Evolutionary conservation across 2,797 vertebrate species (phyloP).

Genomic region (Ceryle rudis): DNA sequence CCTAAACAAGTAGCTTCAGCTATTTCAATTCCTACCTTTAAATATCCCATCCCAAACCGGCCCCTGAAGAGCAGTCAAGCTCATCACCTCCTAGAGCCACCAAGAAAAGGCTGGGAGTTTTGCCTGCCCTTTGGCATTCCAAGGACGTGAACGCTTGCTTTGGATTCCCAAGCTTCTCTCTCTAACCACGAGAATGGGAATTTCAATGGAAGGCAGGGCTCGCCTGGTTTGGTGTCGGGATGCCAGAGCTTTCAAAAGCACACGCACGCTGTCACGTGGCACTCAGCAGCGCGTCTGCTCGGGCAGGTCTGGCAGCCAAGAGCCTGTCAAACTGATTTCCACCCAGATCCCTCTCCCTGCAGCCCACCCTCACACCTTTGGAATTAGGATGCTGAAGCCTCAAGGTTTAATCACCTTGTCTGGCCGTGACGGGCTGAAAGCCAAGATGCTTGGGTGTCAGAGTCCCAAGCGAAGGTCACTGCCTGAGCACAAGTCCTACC

Average conservation of each 20-base stretch:
- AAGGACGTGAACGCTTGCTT: too few species aligned
- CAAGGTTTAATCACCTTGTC: too few species aligned
- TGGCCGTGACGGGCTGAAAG: too few species aligned
- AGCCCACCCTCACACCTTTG: neutral
- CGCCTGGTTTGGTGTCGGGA: neutral
- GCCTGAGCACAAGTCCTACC: neutral
- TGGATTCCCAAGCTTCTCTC: neutral
- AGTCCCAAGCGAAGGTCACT: neutral
- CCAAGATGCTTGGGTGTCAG: neutral
- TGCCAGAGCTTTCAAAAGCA: neutral
- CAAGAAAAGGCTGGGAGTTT: neutral
- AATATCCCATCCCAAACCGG: neutral
- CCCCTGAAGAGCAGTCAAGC: neutral
- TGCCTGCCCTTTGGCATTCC: neutral
- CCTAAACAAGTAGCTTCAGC: neutral
- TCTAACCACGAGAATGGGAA: neutral
- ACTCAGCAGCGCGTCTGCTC: too few species aligned
- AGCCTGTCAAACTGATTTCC: neutral
- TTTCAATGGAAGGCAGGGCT: neutral
- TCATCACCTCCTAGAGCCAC: neutral
- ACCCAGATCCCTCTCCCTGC: too few species aligned
- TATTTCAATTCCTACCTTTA: neutral
- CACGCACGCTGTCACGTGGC: fast-evolving
- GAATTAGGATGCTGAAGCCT: too few species aligned
- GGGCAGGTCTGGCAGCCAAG: neutral